Conservation (phyloP, 2,797 vertebrate genomes). For the Astyanax mexicanus region DNA sequence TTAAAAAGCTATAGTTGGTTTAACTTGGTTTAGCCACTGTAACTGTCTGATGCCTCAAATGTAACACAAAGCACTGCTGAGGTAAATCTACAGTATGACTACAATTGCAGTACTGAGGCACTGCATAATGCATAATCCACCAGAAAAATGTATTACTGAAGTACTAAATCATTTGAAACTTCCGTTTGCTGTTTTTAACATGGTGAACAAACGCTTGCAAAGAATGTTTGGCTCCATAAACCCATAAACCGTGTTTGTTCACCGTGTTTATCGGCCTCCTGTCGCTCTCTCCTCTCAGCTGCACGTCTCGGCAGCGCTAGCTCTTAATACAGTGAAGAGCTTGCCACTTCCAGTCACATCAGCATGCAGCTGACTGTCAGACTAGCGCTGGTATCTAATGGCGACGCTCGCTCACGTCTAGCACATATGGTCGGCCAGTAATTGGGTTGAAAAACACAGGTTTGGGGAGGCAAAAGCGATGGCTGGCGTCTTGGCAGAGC, state of each 20-base stretch:
- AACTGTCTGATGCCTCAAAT: too few species aligned
- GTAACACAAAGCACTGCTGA: too few species aligned
- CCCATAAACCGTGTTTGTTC: not conserved
- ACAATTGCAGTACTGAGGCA: too few species aligned
- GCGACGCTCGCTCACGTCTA: conserved; percentile 11
- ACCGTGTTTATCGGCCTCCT: not conserved
- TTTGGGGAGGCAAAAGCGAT: conserved; percentile 23
- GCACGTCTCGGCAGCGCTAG: not conserved
- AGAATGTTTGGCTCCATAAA: not conserved
- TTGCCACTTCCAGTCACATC: conserved; percentile 54
- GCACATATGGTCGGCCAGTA: conserved; percentile 34
- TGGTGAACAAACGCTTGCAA: not conserved
- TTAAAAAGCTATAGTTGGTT: too few species aligned
- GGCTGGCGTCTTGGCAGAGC: conserved; percentile 59
- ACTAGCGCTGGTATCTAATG: conserved; percentile 20
- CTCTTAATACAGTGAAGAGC: conserved; percentile 7
- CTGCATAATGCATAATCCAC: not conserved
- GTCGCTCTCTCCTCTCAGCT: not conserved
- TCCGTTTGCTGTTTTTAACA: not conserved
- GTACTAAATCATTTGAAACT: too few species aligned
- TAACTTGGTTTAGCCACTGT: too few species aligned
- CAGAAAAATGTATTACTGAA: not conserved
- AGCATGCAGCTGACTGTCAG: conserved; percentile 7
- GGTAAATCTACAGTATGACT: too few species aligned
- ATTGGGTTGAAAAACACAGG: conserved; percentile 26